Conservation (phyloP, 1,140 invertebrate genomes). For the Drosophila repletoides region DNA sequence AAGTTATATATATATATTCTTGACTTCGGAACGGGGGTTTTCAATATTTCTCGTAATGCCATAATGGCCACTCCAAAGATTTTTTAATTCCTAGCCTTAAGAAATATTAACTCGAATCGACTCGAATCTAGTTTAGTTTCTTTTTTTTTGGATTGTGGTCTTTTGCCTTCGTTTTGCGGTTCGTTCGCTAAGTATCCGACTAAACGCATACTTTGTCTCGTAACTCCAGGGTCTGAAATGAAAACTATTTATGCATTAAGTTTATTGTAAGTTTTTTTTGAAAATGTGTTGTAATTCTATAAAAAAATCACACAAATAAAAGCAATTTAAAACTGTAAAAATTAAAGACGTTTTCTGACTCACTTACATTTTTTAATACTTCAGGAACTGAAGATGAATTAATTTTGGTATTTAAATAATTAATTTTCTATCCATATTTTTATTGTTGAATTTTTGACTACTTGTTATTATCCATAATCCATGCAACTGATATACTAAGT, state of each 20-base stretch:
- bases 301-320: conserved; percentile 39
- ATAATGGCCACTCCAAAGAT: conserved; percentile 70
- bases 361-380: too few species aligned
- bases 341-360: too few species aligned
- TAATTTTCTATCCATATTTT: not conserved
- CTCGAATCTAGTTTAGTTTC: conserved; percentile 44
- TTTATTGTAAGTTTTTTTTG: conserved; percentile 64
- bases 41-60: conserved; percentile 45
- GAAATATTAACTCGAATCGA: conserved; percentile 16
- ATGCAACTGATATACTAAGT: too few species aligned
- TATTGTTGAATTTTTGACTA: not conserved
- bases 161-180: conserved; percentile 36
- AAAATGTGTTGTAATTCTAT: conserved; percentile 41
- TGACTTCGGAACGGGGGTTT: too few species aligned
- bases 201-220: conserved; percentile 54
- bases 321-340: conserved; percentile 6
- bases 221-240: conserved; percentile 50
- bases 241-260: conserved; percentile 67
- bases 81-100: conserved; percentile 34
- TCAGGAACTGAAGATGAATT: too few species aligned
- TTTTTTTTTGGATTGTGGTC: conserved; percentile 36
- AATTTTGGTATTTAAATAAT: not conserved
- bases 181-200: conserved; percentile 41
- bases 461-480: too few species aligned
- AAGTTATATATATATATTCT: too few species aligned